Evolutionary conservation across 2,797 vertebrate genomes (phyloP).

Genomic region (Okamejei kenojei): DNA sequence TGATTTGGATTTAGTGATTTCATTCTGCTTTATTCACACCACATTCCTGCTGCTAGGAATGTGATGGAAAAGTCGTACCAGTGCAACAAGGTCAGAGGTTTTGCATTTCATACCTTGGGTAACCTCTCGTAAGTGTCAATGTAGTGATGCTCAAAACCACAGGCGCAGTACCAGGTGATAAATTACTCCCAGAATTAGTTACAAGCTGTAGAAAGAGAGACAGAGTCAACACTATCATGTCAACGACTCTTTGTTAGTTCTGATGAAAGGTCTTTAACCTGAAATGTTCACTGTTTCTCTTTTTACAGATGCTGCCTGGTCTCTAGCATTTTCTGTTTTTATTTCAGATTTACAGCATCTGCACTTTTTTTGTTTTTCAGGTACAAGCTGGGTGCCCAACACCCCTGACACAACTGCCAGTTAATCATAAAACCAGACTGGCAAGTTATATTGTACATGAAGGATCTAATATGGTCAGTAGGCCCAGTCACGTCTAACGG

Average conservation of each 20-base stretch:
- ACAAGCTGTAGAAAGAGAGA: background rate
- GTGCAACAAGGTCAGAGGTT: conserved; percentile 13
- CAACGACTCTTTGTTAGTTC: too few relatives aligned
- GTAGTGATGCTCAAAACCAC: background rate
- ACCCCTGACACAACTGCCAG: background rate
- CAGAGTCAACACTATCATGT: too few relatives aligned
- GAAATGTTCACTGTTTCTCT: too few relatives aligned
- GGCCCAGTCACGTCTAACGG: background rate
- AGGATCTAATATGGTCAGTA: background rate
- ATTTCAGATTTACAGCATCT: too few relatives aligned
- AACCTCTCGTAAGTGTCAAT: background rate
- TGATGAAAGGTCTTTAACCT: too few relatives aligned
- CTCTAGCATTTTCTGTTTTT: too few relatives aligned
- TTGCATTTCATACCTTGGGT: conserved; percentile 3
- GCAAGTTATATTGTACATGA: background rate
- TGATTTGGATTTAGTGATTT: background rate
- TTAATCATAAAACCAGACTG: background rate
- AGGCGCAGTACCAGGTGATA: background rate
- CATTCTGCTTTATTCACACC: background rate
- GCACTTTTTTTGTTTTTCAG: too few relatives aligned
- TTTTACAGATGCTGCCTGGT: too few relatives aligned
- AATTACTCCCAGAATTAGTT: too few relatives aligned
- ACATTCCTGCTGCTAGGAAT: background rate
- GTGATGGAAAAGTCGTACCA: background rate
- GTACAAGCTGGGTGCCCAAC: background rate